Conservation (phyloP, 2,113 vertebrate genomes). For the Rhinopomastus cyanomelas region DNA sequence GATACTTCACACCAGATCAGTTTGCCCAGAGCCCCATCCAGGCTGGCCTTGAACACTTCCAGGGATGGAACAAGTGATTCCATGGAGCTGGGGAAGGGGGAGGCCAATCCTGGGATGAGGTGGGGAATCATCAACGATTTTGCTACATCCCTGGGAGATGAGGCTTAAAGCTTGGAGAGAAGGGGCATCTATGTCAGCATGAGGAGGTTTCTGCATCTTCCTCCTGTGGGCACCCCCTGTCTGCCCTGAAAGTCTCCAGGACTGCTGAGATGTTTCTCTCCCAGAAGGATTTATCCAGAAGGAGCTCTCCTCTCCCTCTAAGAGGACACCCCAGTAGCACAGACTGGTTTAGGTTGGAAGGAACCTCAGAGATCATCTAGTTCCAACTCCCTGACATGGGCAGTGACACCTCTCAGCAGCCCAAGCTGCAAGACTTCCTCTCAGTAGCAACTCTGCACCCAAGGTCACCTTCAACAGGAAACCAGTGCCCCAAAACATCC, state of each 20-base stretch:
- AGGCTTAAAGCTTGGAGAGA: not conserved
- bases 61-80: not conserved
- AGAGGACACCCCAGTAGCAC: not conserved
- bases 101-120: fast-evolving
- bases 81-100: fast-evolving
- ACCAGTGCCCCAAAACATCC: not conserved
- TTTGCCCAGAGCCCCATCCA: too few relatives aligned
- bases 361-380: too few relatives aligned
- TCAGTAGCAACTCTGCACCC: not conserved
- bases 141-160: fast-evolving
- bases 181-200: fast-evolving
- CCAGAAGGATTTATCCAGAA: not conserved
- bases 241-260: not conserved
- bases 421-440: not conserved
- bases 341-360: too few relatives aligned
- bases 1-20: too few relatives aligned
- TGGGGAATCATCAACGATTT: not conserved
- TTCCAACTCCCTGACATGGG: too few relatives aligned
- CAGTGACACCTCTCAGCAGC: too few relatives aligned
- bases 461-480: not conserved
- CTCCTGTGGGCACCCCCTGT: fast-evolving
- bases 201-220: not conserved
- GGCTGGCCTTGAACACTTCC: too few relatives aligned
- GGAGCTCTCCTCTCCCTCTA: not conserved
- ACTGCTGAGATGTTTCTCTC: fast-evolving